phyloP scores from a whole-genome alignment of 2,888 invertebrate species.

The Celastrina argiolus region DNA sequence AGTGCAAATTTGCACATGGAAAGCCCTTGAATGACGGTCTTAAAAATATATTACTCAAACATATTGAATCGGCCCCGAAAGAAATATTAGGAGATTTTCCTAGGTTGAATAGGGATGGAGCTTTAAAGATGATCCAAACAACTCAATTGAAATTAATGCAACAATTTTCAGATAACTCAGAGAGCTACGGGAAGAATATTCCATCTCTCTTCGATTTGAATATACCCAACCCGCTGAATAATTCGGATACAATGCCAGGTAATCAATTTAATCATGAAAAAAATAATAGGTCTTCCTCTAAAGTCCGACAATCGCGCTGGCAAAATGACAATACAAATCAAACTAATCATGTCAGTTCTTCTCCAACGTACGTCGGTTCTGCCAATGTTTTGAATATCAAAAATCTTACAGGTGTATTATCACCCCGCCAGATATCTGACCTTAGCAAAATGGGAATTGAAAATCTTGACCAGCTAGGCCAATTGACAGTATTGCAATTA shows the following conservation, averaged over 20 bases:
- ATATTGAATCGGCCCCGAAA: conserved; percentile 93
- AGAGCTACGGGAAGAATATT: conserved; percentile 56
- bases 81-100: conserved; percentile 95
- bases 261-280: conserved; percentile 57
- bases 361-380: conserved; percentile 48
- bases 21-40: conserved; percentile 90
- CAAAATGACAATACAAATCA: conserved; percentile 62
- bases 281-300: conserved; percentile 64
- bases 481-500: conserved; percentile 78
- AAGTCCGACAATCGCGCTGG: conserved; percentile 72
- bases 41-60: conserved; percentile 81
- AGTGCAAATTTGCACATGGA: conserved; percentile 96
- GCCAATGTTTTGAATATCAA: conserved; percentile 73
- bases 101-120: conserved; percentile 87
- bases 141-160: conserved; percentile 67
- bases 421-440: conserved; percentile 77
- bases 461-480: conserved; percentile 79
- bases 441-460: conserved; percentile 78
- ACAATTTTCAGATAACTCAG: conserved; percentile 56
- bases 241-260: conserved; percentile 46
- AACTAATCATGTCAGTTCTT: conserved; percentile 41
- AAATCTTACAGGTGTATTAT: conserved; percentile 77
- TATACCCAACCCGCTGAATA: conserved; percentile 60
- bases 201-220: conserved; percentile 71
- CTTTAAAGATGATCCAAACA: conserved; percentile 76